Percentiles rank a stretch among this genome's conserved stretches.
Conservation (phyloP, 2,113 vertebrate genomes). For the Corydoras maculifer region DNA sequence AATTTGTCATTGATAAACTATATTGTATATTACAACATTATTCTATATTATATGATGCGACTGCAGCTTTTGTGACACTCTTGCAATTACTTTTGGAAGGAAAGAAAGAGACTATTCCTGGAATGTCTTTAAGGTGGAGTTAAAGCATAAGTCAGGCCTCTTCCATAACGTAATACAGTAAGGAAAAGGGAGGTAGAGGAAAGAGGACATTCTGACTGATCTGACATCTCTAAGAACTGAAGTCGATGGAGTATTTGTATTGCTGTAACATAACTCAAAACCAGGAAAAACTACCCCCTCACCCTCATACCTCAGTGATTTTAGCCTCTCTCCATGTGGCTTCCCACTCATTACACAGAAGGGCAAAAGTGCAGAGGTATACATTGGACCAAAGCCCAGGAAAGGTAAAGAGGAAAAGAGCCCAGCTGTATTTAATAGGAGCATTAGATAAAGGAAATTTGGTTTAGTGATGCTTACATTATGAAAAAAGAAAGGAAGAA, state of each 20-base stretch:
- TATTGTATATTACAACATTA: too few species aligned
- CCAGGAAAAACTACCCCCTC: slow-evolving; percentile 10
- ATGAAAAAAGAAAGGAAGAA: background rate
- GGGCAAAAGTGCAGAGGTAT: slow-evolving; percentile 29
- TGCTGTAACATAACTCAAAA: slow-evolving; percentile 36
- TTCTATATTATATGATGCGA: background rate
- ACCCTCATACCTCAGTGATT: slow-evolving; percentile 16
- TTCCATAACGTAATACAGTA: slow-evolving; percentile 3
- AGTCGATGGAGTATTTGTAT: background rate
- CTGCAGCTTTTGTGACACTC: slow-evolving; percentile 8
- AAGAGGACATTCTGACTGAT: background rate
- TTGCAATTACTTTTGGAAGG: slow-evolving; percentile 6
- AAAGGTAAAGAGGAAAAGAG: slow-evolving; percentile 6
- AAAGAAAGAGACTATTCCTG: slow-evolving; percentile 3
- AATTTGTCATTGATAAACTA: too few species aligned
- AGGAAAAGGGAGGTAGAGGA: slow-evolving; percentile 2
- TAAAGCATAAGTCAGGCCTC: slow-evolving; percentile 9
- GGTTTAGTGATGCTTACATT: background rate
- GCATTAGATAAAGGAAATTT: slow-evolving; percentile 4
- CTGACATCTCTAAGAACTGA: background rate
- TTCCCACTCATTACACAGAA: slow-evolving; percentile 28
- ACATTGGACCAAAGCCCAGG: slow-evolving; percentile 26
- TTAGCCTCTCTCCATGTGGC: slow-evolving; percentile 35
- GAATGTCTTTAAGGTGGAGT: background rate
- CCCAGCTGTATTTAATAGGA: background rate